Evolutionary conservation across 2,113 vertebrate genomes (phyloP).

Genomic region (Monopterus albus): DNA sequence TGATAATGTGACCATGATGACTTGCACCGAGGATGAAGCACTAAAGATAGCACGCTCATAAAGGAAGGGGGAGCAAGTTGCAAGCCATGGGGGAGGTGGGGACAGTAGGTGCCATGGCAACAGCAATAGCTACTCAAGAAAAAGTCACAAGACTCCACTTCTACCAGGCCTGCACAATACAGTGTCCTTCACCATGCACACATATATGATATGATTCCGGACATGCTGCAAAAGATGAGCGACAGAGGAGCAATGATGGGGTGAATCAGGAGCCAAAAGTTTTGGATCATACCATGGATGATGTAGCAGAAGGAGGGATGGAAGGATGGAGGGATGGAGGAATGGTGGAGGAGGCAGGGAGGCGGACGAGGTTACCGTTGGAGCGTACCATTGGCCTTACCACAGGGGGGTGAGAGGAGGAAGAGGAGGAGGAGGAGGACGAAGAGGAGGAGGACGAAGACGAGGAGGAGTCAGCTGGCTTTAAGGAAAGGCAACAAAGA

Average conservation of each 20-base stretch:
- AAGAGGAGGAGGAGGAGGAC: constrained; percentile 85
- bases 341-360: constrained; percentile 58
- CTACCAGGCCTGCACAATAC: constrained; percentile 33
- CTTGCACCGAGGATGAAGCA: constrained; percentile 61
- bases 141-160: constrained; percentile 58
- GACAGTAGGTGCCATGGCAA: constrained; percentile 48
- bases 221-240: constrained; percentile 68
- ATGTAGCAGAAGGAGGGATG: constrained; percentile 56
- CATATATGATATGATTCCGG: constrained; percentile 22
- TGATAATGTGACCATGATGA: constrained; percentile 63
- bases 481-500: constrained; percentile 99
- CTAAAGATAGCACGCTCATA: constrained; percentile 53
- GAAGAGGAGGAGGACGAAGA: constrained; percentile 84
- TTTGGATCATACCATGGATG: constrained; percentile 63
- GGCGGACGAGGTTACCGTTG: constrained; percentile 79
- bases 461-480: constrained; percentile 96
- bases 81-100: constrained; percentile 41
- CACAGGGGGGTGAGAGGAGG: constrained; percentile 93
- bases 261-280: constrained; percentile 30
- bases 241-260: constrained; percentile 32
- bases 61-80: constrained; percentile 20
- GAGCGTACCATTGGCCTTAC: constrained; percentile 94
- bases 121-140: constrained; percentile 60
- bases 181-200: constrained; percentile 42
- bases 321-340: constrained; percentile 49